These are phyloP conservation scores for Drosophila arawakana DNA, from an alignment of 1,140 invertebrate species.

Conservation along the genomic window DNA sequence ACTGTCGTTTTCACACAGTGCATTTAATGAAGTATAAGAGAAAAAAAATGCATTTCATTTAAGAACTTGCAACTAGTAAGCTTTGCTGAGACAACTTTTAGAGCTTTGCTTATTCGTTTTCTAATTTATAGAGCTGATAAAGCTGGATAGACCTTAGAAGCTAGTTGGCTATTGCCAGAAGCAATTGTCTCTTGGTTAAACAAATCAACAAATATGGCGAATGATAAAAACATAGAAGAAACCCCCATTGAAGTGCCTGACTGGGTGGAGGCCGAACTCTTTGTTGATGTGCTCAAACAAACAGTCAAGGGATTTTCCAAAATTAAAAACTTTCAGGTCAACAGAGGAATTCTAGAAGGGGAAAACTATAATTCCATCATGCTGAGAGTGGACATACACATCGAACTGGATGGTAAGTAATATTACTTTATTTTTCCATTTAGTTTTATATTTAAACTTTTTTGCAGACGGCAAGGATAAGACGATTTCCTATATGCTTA, in stretches of 20 bases:
- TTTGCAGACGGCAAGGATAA: slow-evolving; percentile 19
- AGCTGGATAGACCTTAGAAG: too few relatives aligned
- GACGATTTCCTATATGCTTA: slow-evolving; percentile 61
- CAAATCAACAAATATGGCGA: neutral
- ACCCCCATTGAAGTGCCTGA: slow-evolving; percentile 18
- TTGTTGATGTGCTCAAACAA: slow-evolving; percentile 54
- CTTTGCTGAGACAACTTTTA: too few relatives aligned
- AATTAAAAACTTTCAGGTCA: slow-evolving; percentile 53
- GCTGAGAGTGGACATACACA: slow-evolving; percentile 55
- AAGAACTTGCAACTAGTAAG: too few relatives aligned
- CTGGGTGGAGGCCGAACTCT: slow-evolving; percentile 30
- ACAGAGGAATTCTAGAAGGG: slow-evolving; percentile 47
- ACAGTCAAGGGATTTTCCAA: slow-evolving; percentile 51
- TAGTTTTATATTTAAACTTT: neutral
- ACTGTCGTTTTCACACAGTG: too few relatives aligned
- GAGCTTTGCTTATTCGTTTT: too few relatives aligned
- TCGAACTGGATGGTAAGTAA: slow-evolving; percentile 58
- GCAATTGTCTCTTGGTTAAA: too few relatives aligned
- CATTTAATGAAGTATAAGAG: too few relatives aligned
- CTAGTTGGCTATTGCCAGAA: too few relatives aligned
- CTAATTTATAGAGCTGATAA: too few relatives aligned
- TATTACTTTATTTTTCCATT: neutral
- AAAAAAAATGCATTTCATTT: too few relatives aligned
- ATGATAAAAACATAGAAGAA: neutral
- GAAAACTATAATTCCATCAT: slow-evolving; percentile 70